Percentiles rank a stretch among this genome's conserved stretches.
These are phyloP conservation scores for Anguilla obscura DNA, from an alignment of 2,797 vertebrate species.

Conservation along the genomic window DNA sequence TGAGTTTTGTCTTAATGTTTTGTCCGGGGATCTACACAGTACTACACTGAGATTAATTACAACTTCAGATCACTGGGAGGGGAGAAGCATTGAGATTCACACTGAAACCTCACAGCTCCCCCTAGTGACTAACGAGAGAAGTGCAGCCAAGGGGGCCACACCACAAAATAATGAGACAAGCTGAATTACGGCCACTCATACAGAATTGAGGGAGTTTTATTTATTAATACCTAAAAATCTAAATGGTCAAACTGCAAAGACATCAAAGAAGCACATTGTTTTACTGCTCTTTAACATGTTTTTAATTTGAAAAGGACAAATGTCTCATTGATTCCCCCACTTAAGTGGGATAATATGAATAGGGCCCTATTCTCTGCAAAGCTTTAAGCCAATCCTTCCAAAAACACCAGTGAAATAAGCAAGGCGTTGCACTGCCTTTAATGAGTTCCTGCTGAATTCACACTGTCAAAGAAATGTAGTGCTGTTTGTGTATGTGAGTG, in stretches of 20 bases:
- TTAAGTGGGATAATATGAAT: neutral
- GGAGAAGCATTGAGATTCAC: neutral
- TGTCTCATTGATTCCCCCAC: neutral
- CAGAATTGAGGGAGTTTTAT: no score
- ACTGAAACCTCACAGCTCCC: neutral
- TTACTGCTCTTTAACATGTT: neutral
- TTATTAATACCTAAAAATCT: neutral
- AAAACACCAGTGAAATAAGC: neutral
- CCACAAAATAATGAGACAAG: neutral
- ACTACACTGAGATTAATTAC: neutral
- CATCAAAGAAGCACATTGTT: neutral
- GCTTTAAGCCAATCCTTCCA: neutral
- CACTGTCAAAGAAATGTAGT: conserved; percentile 19
- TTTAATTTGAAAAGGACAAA: neutral
- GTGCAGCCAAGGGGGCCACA: neutral
- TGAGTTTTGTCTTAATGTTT: neutral
- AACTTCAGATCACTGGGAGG: neutral
- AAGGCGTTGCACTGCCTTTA: conserved; percentile 49
- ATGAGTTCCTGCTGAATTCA: conserved; percentile 42
- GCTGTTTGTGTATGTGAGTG: neutral
- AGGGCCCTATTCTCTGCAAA: neutral
- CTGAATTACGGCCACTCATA: neutral
- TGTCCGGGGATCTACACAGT: neutral
- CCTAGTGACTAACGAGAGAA: neutral
- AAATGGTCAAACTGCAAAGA: neutral